Evolutionary conservation across 2,888 invertebrate genomes (phyloP).

Genomic region (Patella pellucida): DNA sequence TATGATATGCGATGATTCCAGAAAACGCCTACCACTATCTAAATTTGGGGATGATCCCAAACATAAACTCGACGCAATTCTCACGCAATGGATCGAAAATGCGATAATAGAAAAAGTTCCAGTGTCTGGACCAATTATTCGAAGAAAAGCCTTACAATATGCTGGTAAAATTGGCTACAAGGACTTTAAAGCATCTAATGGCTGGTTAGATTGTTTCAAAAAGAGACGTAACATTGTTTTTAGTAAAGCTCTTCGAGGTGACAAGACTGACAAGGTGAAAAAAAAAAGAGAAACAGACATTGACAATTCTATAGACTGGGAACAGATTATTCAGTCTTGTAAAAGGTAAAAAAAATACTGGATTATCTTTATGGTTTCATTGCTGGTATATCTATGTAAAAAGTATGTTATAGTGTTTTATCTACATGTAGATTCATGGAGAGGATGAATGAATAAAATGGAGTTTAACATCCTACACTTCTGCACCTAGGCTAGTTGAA

Average conservation of each 20-base stretch:
- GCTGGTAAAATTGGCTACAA: conserved; percentile 7
- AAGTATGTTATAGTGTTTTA: no score
- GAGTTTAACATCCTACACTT: no score
- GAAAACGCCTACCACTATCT: not conserved
- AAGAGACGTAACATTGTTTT: conserved; percentile 20
- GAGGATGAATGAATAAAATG: no score
- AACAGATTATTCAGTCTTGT: no score
- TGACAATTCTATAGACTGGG: no score
- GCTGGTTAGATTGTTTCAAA: conserved; percentile 29
- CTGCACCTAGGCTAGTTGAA: no score
- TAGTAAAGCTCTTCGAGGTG: not conserved
- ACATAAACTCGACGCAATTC: conserved; percentile 8
- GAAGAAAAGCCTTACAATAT: conserved; percentile 29
- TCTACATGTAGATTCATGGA: no score
- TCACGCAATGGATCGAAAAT: conserved; percentile 21
- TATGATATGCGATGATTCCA: not conserved
- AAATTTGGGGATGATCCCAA: conserved; percentile 8
- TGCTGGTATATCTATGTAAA: no score
- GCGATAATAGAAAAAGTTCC: conserved; percentile 18
- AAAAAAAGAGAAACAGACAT: no score
- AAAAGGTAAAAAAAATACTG: no score
- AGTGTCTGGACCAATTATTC: conserved; percentile 28
- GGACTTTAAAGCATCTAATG: conserved; percentile 34
- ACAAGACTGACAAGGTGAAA: no score
- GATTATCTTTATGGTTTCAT: no score